These are phyloP conservation scores for Euwallacea fornicatus DNA, from an alignment of 1,140 invertebrate genomes.

Conservation along the genomic window DNA sequence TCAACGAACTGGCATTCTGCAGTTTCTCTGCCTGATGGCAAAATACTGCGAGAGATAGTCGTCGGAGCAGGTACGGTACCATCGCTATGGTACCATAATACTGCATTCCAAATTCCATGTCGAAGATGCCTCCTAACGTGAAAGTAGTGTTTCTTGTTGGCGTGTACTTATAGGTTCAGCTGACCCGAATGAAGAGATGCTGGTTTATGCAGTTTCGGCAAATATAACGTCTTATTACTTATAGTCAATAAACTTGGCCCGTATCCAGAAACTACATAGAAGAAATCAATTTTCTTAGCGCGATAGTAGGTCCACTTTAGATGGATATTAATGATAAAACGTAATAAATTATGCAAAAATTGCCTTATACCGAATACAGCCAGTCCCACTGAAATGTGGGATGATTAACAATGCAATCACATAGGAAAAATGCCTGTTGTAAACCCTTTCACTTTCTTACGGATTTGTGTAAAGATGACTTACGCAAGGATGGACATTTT, in stretches of 20 bases:
- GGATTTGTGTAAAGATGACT: conserved; percentile 20
- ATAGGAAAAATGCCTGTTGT: conserved; percentile 25
- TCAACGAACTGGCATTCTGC: neutral
- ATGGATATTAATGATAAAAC: conserved; percentile 11
- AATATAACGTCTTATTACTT: no score
- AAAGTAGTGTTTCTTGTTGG: conserved; percentile 46
- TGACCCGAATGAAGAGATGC: no score
- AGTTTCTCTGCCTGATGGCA: neutral
- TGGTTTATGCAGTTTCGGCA: no score
- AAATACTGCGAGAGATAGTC: conserved; percentile 1
- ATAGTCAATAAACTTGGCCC: no score
- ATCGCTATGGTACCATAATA: conserved; percentile 30
- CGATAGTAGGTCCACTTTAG: neutral
- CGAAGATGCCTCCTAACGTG: conserved; percentile 47
- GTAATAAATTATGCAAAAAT: conserved; percentile 20
- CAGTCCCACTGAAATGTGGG: conserved; percentile 10
- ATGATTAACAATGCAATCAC: conserved; percentile 21
- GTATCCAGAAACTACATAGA: no score
- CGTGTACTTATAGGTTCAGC: conserved; percentile 29
- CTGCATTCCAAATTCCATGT: conserved; percentile 42
- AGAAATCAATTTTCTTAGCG: no score
- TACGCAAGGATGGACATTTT: conserved; percentile 30
- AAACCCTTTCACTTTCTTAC: conserved; percentile 32
- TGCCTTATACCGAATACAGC: neutral
- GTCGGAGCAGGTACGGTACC: conserved; percentile 29